These are phyloP conservation scores for Dermatemys mawii DNA, from an alignment of 2,113 vertebrate genomes.

Conservation along the genomic window DNA sequence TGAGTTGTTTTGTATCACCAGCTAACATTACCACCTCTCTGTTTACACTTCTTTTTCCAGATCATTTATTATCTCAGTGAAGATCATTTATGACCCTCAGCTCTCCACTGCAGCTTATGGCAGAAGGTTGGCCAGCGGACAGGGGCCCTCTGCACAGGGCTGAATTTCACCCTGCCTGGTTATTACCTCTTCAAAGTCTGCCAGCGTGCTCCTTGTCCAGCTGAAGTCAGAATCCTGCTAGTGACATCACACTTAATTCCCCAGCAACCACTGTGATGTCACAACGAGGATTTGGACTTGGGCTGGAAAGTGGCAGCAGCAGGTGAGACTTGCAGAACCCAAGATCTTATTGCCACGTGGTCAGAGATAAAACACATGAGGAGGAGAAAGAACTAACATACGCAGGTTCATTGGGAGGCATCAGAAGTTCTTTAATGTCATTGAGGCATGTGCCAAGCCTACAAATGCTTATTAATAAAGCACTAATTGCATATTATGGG, in stretches of 20 bases:
- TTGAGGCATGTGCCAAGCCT: not conserved
- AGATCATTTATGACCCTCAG: too few species aligned
- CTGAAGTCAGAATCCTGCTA: not conserved
- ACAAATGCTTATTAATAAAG: not conserved
- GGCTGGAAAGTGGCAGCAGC: not conserved
- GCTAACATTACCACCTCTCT: not conserved
- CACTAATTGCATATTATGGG: not conserved
- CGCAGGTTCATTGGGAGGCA: not conserved
- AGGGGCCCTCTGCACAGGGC: not conserved
- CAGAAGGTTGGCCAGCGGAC: not conserved
- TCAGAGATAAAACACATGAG: rapidly evolving
- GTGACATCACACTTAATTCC: rapidly evolving
- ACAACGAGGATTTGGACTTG: rapidly evolving
- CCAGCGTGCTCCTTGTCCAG: rapidly evolving
- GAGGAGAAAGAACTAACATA: not conserved
- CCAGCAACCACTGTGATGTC: not conserved
- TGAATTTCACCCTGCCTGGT: rapidly evolving
- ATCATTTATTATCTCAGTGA: not conserved
- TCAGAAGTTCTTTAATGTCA: not conserved
- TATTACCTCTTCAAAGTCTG: not conserved
- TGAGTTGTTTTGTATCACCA: not conserved
- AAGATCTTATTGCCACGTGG: not conserved
- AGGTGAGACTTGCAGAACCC: not conserved
- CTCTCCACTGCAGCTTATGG: not conserved
- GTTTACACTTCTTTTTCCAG: not conserved